Base-by-base conservation (phyloP, 2,797 vertebrate species). In the Amazonetta brasiliensis region DNA sequence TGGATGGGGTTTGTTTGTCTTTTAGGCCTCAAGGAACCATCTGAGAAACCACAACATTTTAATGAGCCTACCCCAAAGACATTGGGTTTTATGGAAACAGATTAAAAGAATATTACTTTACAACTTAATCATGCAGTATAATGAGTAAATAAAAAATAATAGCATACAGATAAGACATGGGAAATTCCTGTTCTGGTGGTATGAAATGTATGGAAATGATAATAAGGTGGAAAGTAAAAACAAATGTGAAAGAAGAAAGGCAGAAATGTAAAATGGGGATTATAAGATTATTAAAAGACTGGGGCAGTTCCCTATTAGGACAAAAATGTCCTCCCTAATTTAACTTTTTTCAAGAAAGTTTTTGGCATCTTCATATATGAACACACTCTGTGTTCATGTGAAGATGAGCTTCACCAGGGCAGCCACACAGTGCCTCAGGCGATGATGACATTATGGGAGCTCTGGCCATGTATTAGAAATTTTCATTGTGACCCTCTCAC, bases 141-240 rank as follows among this genome's bases (percentile, higher is more conserved):
- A 95, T 69, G 62, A 90, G 66, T 75, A 94, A 94, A 94, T 52
- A 74, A 66, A 87, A 77, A 80, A 55, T 60, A 85, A 62, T 43
- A 19, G 6, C 28, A 59, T 67, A 76, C 19, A 88, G 85, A 91
- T 91, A 95, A 97, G 83, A 78, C 92, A 92, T 84, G 94, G 95
- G 95, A 97, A 96, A 94, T 95, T 97, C 77, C 58, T 92, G 77
- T 23, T 23, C 33, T 50, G 67, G 33, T 81, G 66, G 72, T 75
- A 90, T 43, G 62, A 90, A 86, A 78, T 63, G 4, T 69, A 92
- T 95, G 77, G 76, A 91, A 94, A 88, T 75, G 0, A 84, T 82
- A 94, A 88, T 80, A 50, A 84, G 21, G 67, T 68, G 50, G 71
- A 94, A 95, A 97, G 95, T 91, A 25, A 92, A 92, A 92, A 69